These are phyloP conservation scores for Baronia brevicornis DNA, from an alignment of 2,888 invertebrate species.

Conservation along the genomic window DNA sequence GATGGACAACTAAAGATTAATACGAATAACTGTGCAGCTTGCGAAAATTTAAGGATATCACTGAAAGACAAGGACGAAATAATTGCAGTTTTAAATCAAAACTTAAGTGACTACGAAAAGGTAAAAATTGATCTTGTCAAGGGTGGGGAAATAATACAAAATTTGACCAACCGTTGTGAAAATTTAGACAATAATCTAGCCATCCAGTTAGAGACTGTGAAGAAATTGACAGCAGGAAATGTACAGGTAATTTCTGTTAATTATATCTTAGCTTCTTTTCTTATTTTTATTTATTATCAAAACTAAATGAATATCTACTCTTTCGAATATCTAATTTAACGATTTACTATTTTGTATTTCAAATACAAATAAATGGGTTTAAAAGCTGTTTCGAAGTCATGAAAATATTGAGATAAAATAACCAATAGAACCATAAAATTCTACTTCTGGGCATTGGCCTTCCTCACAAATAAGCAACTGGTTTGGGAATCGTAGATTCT, in stretches of 20 bases:
- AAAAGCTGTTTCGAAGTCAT: no score
- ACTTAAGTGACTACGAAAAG: conserved; percentile 37
- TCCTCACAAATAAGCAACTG: no score
- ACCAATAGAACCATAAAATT: no score
- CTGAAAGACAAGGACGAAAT: conserved; percentile 59
- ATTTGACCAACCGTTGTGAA: conserved; percentile 81
- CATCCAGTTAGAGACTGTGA: conserved; percentile 79
- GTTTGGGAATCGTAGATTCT: no score
- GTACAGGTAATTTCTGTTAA: conserved; percentile 41
- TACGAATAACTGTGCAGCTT: conserved; percentile 36
- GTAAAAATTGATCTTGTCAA: conserved; percentile 66
- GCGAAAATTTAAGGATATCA: conserved; percentile 40
- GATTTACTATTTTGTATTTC: no score
- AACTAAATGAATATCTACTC: no score
- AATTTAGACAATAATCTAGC: conserved; percentile 80
- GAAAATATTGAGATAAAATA: no score
- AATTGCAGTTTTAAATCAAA: conserved; percentile 45
- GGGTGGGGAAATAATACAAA: conserved; percentile 73
- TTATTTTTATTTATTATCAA: background rate
- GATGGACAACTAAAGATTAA: conserved; percentile 32
- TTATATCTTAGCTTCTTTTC: conserved; percentile 1
- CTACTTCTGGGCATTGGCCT: no score
- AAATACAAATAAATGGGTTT: no score
- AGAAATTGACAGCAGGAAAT: conserved; percentile 78
- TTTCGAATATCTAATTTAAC: no score